Conservation (phyloP, 2,888 invertebrate species). For the Nemoura dubitans region DNA sequence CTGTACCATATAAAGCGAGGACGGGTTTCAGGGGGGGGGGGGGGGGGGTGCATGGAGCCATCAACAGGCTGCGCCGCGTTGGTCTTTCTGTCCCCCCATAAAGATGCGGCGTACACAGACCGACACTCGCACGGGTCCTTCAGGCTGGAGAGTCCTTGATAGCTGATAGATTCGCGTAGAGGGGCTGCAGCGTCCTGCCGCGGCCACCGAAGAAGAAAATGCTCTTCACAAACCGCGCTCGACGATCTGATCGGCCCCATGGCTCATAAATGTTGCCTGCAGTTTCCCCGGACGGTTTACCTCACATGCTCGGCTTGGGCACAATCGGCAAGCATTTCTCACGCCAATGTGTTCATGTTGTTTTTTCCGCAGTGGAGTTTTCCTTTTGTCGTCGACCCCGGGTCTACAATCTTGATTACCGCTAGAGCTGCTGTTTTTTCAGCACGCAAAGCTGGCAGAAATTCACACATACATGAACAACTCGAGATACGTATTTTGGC, state of each 20-base stretch:
- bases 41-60: neutral
- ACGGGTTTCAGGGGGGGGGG: too few species aligned
- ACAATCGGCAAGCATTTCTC: neutral
- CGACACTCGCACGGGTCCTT: neutral
- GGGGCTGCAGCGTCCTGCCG: neutral
- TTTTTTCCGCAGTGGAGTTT: neutral
- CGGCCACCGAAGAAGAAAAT: neutral
- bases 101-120: neutral
- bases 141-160: neutral
- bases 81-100: neutral
- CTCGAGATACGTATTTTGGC: neutral
- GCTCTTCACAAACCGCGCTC: neutral
- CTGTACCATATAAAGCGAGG: neutral
- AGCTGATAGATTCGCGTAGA: neutral
- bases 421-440: neutral
- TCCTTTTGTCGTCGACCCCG: neutral
- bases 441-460: neutral
- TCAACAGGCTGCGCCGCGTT: neutral
- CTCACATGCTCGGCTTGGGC: neutral
- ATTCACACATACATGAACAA: neutral
- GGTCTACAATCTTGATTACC: neutral
- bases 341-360: neutral
- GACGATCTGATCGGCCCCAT: neutral
- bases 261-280: neutral
- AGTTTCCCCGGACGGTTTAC: neutral